Evolutionary conservation across 1,140 invertebrate genomes (phyloP).

Genomic region (Lysiphlebus fabarum): DNA sequence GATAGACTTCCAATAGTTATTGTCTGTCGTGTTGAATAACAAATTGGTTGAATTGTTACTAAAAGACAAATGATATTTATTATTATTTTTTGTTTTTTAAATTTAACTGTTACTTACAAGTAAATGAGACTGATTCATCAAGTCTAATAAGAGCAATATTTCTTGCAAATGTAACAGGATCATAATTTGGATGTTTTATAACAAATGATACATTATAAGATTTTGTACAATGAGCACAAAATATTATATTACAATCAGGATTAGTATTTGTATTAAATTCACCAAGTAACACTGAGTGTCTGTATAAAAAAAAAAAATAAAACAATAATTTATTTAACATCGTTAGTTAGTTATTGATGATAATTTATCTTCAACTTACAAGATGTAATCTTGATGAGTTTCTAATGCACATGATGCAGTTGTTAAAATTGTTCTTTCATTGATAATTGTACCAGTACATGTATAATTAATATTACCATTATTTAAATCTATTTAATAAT

Average conservation of each 20-base stretch:
- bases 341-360: no score
- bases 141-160: conserved; percentile 39
- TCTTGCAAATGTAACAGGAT: conserved; percentile 31
- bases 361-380: conserved; percentile 27
- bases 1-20: conserved; percentile 21
- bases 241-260: conserved; percentile 36
- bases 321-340: neutral
- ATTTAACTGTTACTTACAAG: conserved; percentile 28
- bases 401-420: conserved; percentile 40
- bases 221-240: conserved; percentile 31
- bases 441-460: conserved; percentile 38
- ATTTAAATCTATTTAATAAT: conserved; percentile 28
- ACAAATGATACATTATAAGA: conserved; percentile 40
- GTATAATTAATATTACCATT: conserved; percentile 35
- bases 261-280: conserved; percentile 34
- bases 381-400: conserved; percentile 33
- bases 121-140: conserved; percentile 33
- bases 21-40: conserved; percentile 28
- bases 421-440: conserved; percentile 37
- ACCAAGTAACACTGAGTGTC: conserved; percentile 37
- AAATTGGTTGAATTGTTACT: conserved; percentile 41
- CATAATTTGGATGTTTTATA: conserved; percentile 39
- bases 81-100: neutral
- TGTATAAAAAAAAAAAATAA: conserved; percentile 16
- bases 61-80: conserved; percentile 1